Base-by-base conservation (phyloP, 2,797 vertebrate species). In the Pseudomugil tenellus region DNA sequence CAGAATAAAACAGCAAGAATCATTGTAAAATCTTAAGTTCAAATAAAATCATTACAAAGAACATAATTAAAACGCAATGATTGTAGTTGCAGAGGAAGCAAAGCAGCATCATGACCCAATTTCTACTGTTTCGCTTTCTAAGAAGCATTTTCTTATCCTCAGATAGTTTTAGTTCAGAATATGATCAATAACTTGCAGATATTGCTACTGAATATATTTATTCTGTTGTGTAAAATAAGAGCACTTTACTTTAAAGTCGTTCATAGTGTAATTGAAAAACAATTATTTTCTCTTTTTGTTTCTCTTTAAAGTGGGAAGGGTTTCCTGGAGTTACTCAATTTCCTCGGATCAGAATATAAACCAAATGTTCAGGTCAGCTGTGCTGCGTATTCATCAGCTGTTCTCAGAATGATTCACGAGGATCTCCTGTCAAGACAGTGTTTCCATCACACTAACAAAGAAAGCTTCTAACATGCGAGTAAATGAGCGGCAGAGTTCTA, bases 311-410 rank as follows among this genome's bases (percentile, higher is more conserved):
- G 35, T 41, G 28, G 23, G 21, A 11, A 43, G 39, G 26, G 29
- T 6, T 60, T 19, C 51, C 39, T 48, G 10, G 17, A 70, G 28
- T 54, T n/a, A 55, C 28, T 72, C 35, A 32, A 54, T 76, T 60
- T 66, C n/a, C 68, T 63, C 49, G 52, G 51, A 56, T 65, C 69
- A 34, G 54, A 58, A 84, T 81, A 88, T 79, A 79, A 81, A 80
- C 34, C 29, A 71, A 53, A 37, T 21, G 23, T 51, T 58, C 49
- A 62, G 54, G 39, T 76, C 73, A 73, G 55, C 49, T 35, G 60
- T 46, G 56, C 34, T 70, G 70, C 64, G 35, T 51, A 16, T 43
- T 62, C 65, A 29, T 74, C 65, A 73, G 58, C 70, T 74, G 61
- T 53, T 52, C 19, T 25, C 3, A 1, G 26, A 72, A 52, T 71